Evolutionary conservation across 2,797 vertebrate species (phyloP), one percentile per base, ranked within the genome.

Genomic region (Stomatorhinus walkeri): DNA sequence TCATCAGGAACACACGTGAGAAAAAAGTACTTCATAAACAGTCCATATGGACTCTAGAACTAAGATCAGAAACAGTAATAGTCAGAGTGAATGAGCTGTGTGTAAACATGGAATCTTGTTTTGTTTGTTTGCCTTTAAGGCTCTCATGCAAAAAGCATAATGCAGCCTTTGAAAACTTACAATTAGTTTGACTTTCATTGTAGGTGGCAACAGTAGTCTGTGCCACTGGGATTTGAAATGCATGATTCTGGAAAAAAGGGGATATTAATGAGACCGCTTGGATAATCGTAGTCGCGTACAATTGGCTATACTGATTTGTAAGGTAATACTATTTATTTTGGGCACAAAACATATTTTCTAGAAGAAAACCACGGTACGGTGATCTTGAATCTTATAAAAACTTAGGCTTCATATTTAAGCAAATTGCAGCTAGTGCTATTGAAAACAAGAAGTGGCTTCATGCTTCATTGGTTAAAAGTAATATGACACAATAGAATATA

Each of bases 261-360:
- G 92, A 91, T 89, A 90, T 90, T 90, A 64, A 88, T 87, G 2
- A 90, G 64, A 85, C 84, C 89, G 90, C 3, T 90, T 89, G 87
- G 91, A 64, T 43, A 88, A 90, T 91, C 87, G 43, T 36, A 36
- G 72, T 91, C 61, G 87, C 52, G 46, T 61, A 90, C 43, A 89
- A 16, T 79, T 90, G 88, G 81, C 83, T 86, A 87, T 91, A 89
- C 90, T 91, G 91, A 90, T 91, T 89, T 43, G 88, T 90, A 48
- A 87, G 89, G 88, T 83, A 91, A 83, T 90, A 93, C 91, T 92
- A 94, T 90, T 94, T 93, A 91, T 92, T 91, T 68, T 88, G 87
- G 88, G 87, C 87, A 54, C 87, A 49, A 4, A 54, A 87, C 89
- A 89, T 90, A 86, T 64, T 89, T 54, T 89, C n/a, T 90, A 56